A percentile compares a stretch with the other conserved stretches of the same genome.
Evolutionary conservation across 2,113 vertebrate species (phyloP).

Genomic region (Anoura caudifer): DNA sequence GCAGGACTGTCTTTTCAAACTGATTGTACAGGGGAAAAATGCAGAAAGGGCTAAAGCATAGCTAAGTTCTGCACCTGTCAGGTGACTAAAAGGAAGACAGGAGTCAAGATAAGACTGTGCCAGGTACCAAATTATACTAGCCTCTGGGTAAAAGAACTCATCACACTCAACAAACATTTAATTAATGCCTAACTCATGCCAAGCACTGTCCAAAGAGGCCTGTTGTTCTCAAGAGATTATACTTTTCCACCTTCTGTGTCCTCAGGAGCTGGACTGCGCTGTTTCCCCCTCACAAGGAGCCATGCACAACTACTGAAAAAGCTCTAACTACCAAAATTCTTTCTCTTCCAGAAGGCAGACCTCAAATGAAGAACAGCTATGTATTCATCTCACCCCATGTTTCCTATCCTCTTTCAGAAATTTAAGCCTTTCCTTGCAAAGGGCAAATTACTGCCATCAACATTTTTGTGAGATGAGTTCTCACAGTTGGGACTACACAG

Average conservation of each 20-base stretch:
- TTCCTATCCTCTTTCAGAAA: background rate
- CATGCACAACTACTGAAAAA: background rate
- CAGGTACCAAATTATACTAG: background rate
- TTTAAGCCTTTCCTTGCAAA: background rate
- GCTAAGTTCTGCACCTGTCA: background rate
- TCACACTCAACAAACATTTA: too few relatives aligned
- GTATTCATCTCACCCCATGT: accelerated
- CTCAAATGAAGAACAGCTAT: background rate
- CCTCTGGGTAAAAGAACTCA: background rate
- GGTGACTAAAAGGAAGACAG: background rate
- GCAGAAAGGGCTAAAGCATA: too few relatives aligned
- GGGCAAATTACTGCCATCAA: background rate
- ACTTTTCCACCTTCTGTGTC: background rate
- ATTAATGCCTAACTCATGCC: background rate
- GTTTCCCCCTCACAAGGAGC: background rate
- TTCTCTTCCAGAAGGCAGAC: background rate
- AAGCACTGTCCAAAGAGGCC: background rate
- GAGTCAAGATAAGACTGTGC: background rate
- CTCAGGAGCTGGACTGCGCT: background rate
- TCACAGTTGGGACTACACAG: background rate
- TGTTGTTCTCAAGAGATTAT: background rate
- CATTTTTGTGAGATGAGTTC: background rate
- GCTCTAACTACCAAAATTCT: background rate
- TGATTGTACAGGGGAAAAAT: background rate
- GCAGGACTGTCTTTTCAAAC: background rate